Base-by-base conservation (phyloP, 2,797 vertebrate species). In the Sebastes nivosus region DNA sequence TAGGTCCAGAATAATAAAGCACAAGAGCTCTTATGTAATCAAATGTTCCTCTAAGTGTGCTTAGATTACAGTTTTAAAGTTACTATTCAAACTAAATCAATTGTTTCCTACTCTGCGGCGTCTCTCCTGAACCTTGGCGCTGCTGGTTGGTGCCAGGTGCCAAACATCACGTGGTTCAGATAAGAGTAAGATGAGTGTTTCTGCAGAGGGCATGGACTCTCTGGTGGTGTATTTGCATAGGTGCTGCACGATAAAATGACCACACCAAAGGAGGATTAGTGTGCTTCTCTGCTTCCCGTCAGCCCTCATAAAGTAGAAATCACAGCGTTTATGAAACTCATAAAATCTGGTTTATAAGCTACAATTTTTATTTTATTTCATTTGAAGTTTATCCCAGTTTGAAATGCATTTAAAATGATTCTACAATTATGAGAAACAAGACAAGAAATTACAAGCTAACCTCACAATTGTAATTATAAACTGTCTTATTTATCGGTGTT, bases 191-290 rank as follows among this genome's bases (percentile, higher is more conserved):
- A 86, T 22, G 80, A 80, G 79, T 69, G 85, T 85, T 81, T 87
- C 83, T 84, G 72, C 50, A 74, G 84, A 93, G 90, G 86, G 77
- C 82, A 80, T 2, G 61, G 67, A 55, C 46, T 52, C 65, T 42
- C 38, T 42, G 57, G 30, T 91, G 50, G 61, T 60, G 52, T 91
- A 92, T 93, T 94, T 93, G 91, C 92, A 90, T 92, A 79, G 84
- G 85, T 42, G 88, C 84, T 80, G 13, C 68, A 63, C 34, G 88
- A 90, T 88, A 80, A 89, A 87, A 61, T 74, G 78, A 79, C 83
- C 87, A 81, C 84, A 84, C 79, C 74, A 86, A 83, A 82, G 57
- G 46, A 72, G 75, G 77, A 74, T 77, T 61, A 59, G 54, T 77
- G 67, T 13, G 59, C 24, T 46, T 79, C 54, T 54, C 25, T 79